Conservation (phyloP, 2,888 invertebrate genomes). For the Pyrocoelia pectoralis region DNA sequence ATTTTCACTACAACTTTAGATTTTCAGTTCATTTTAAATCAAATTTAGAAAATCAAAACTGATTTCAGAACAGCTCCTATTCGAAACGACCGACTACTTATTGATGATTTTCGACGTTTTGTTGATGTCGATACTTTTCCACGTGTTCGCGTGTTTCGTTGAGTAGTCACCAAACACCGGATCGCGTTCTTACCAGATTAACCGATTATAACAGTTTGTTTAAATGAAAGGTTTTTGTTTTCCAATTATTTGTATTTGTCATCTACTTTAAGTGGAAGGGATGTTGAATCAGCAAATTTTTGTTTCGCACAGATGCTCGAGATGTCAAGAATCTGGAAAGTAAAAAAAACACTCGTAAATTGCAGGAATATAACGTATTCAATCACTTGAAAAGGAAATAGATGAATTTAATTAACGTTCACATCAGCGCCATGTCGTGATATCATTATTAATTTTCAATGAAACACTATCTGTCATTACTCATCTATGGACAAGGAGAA, state of each 20-base stretch:
- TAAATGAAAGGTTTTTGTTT: conserved; percentile 15
- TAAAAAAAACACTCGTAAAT: background rate
- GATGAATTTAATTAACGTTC: background rate
- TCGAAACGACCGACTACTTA: too few relatives aligned
- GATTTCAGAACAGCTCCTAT: too few relatives aligned
- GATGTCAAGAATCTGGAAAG: background rate
- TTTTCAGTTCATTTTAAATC: conserved; percentile 12
- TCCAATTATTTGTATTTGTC: conserved; percentile 14
- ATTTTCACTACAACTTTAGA: conserved; percentile 22
- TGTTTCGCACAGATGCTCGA: background rate
- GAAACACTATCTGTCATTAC: background rate
- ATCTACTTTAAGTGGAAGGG: conserved; percentile 11
- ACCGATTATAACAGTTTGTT: background rate
- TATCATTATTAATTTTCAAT: background rate
- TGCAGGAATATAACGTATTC: too few relatives aligned
- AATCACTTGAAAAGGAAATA: background rate
- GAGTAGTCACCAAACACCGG: background rate
- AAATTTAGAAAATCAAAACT: too few relatives aligned
- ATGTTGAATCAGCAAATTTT: conserved; percentile 15
- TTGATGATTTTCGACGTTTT: too few relatives aligned
- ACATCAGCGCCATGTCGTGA: background rate
- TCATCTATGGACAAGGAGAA: background rate
- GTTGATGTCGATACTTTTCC: too few relatives aligned
- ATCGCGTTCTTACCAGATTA: background rate
- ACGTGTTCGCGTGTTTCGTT: background rate